Evolutionary conservation across 2,797 vertebrate genomes (phyloP).

Genomic region (Distichodus sexfasciatus): DNA sequence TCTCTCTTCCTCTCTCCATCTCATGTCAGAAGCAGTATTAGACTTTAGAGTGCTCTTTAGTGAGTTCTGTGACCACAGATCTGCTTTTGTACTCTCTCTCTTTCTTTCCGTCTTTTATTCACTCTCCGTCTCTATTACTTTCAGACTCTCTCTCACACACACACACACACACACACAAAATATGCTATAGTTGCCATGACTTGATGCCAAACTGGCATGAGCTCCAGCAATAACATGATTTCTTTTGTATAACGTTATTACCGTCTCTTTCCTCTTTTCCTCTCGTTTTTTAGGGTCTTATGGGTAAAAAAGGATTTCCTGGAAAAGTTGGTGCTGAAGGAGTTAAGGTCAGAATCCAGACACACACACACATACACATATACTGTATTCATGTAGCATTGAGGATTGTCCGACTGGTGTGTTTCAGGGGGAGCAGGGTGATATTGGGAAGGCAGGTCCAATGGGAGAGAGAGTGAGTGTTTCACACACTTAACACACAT

Average conservation of each 20-base stretch:
- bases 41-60: no score
- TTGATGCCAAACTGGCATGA: no score
- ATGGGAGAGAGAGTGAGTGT: slow-evolving; percentile 90
- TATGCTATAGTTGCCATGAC: no score
- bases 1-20: neutral
- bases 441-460: slow-evolving; percentile 81
- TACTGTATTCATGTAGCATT: neutral
- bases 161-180: no score
- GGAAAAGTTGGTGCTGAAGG: slow-evolving; percentile 87
- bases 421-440: slow-evolving; percentile 86
- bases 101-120: no score
- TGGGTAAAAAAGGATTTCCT: slow-evolving; percentile 88
- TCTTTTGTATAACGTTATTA: neutral
- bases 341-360: slow-evolving; percentile 78
- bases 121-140: neutral
- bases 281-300: slow-evolving; percentile 76
- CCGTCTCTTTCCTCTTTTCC: neutral
- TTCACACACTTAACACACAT: neutral
- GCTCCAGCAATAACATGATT: no score
- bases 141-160: no score
- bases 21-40: no score
- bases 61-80: no score
- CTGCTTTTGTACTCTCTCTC: neutral
- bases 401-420: slow-evolving; percentile 28
- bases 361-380: neutral